phyloP scores from a whole-genome alignment of 2,797 vertebrate genomes.

The Triplophysa yarkandensis region DNA sequence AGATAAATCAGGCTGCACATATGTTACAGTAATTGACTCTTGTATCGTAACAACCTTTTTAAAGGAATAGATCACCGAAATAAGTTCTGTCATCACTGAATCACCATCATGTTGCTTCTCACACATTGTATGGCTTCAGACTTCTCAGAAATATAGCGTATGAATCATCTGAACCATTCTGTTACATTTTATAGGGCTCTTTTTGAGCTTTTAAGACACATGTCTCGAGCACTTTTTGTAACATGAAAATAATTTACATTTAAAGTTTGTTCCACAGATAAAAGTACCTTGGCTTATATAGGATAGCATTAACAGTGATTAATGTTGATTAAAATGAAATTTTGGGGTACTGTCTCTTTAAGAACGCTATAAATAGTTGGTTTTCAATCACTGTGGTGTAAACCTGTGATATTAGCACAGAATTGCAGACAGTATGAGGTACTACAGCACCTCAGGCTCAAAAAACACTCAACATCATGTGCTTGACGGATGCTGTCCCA shows the following conservation, averaged over 20 bases:
- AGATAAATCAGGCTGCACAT: conserved; percentile 17
- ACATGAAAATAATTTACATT: too few species aligned
- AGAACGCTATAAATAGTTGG: not conserved
- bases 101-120: not conserved
- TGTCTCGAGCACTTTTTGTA: not conserved
- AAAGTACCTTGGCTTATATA: too few species aligned
- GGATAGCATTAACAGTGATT: not conserved
- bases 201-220: not conserved
- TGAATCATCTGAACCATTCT: not conserved
- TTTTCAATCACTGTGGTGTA: conserved; percentile 3
- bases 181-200: not conserved
- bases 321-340: not conserved
- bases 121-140: not conserved
- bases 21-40: conserved; percentile 20
- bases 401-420: conserved; percentile 7
- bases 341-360: not conserved
- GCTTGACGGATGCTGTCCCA: too few species aligned
- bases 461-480: conserved; percentile 6
- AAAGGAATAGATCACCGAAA: conserved; percentile 1
- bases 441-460: conserved; percentile 19
- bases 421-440: not conserved
- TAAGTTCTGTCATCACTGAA: not conserved
- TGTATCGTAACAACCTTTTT: not conserved
- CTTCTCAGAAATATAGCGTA: not conserved
- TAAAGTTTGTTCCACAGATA: too few species aligned